A percentile compares a stretch with the other conserved stretches of the same genome.
phyloP scores from a whole-genome alignment of 2,113 vertebrate species.

The Periophthalmus modestus region DNA sequence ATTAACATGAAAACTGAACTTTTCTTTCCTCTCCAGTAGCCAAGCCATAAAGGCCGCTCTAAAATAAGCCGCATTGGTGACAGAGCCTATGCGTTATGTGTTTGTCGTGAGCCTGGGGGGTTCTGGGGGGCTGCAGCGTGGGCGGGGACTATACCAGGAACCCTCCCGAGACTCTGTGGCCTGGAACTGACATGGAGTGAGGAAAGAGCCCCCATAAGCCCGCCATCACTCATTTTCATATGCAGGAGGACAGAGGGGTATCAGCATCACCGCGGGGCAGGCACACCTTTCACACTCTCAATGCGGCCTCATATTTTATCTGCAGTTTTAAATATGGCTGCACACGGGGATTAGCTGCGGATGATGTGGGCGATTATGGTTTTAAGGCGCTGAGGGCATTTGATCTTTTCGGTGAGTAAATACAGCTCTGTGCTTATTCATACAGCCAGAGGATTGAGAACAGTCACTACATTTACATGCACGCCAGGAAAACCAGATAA shows the following conservation, averaged over 20 bases:
- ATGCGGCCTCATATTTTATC: slow-evolving; percentile 52
- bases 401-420: slow-evolving; percentile 28
- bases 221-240: slow-evolving; percentile 75
- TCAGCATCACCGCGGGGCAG: slow-evolving; percentile 46
- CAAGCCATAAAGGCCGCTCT: slow-evolving; percentile 68
- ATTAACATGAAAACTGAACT: slow-evolving; percentile 82
- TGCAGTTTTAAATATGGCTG: slow-evolving; percentile 66
- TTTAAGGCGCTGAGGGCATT: slow-evolving; percentile 36
- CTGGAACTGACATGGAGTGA: slow-evolving; percentile 80
- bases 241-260: slow-evolving; percentile 68
- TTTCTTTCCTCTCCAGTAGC: slow-evolving; percentile 43
- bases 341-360: slow-evolving; percentile 44
- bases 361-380: slow-evolving; percentile 45
- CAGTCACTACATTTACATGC: neutral
- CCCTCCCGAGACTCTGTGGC: slow-evolving; percentile 57
- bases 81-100: slow-evolving; percentile 79
- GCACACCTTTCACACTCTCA: slow-evolving; percentile 27
- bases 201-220: slow-evolving; percentile 72
- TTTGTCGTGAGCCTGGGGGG: slow-evolving; percentile 64
- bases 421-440: slow-evolving; percentile 18
- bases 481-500: no score
- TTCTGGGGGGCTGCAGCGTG: slow-evolving; percentile 17
- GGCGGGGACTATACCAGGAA: slow-evolving; percentile 36
- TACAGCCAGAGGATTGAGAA: neutral
- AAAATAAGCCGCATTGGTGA: slow-evolving; percentile 78